Base-by-base conservation (phyloP, 1,140 invertebrate species). In the Hyles vespertilio region DNA sequence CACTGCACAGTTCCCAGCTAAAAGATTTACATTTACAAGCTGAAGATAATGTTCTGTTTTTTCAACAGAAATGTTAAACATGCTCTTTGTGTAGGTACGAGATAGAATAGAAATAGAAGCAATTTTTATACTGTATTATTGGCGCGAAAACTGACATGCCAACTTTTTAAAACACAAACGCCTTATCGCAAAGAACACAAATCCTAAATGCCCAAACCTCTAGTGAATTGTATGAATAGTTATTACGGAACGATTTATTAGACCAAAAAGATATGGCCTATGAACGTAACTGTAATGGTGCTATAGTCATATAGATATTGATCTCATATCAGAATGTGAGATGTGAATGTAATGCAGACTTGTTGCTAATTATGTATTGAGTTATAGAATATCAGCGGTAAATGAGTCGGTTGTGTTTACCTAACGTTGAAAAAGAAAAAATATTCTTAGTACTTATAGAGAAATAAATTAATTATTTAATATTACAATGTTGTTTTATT, bases 371-470 rank as follows among this genome's bases (percentile, higher is more conserved):
- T 75, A 73, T 59, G 56, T 75, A 73, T 73, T 74, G 70, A 73
- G 71, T 81, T 82, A 80, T 79, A 75, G 36, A 71, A 78, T 74
- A 77, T 67, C 69, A 75, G 77, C 68, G 73, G 73, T 76, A 76
- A 79, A 59, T 65, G 65, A 65, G 77, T 79, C 65, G 81, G 81
- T 86, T 86, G 81, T 87, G 84, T 84, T 71, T 83, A 78, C 60
- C 59, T 79, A 76, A 79, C 82, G 81, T 86, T 87, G 78, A 79
- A 70, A 61, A 76, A 56, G 33, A 34, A 54, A 75, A 77, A 83
- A 77, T 84, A 86, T 86, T 84, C 77, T 81, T 86, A 86, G 81
- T 84, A 84, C 80, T 85, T 84, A 83, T 79, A 86, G 81, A 81
- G 65, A 79, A 87, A 80, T 88, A 83, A 80, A 87, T 73, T 64